Evolutionary conservation across 2,113 vertebrate species (phyloP), one percentile per base, ranked within the genome.

Genomic region (Sander lucioperca): DNA sequence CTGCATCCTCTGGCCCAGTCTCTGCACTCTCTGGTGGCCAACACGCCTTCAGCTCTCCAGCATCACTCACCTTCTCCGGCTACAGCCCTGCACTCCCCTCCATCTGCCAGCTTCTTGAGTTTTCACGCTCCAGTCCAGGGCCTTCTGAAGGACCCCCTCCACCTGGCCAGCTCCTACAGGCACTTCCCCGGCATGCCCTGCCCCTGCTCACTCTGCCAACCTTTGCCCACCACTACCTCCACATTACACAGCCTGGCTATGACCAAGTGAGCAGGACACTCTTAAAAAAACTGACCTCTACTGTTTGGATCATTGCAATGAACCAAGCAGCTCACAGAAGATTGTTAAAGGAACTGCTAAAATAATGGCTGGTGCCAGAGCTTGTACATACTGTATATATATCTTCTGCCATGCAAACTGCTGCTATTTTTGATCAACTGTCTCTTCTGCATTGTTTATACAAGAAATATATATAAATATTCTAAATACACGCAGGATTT

Each of bases 151-250:
- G 95, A 96, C 67, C 90, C 94, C 1, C 92, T 94, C 58, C 94
- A 95, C 66, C 90, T 96, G 72, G 75, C 85, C 70, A 36, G 91
- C 86, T 72, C 93, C 45, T 96, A 94, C 93, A 91, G 95, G 86
- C 95, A 95, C 92, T 95, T 95, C 74, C 94, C 95, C 0, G 96
- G 95, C 68, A 94, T 96, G 92, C 94, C 96, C 9, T 96, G 95
- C 65, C 95, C 94, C 3, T 96, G 96, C 79, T 80, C 95, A 2
- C 91, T 95, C 7, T 96, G 96, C 91, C 96, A 96, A 82, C 93
- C 95, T 66, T 63, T 95, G 58, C 90, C 95, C 23, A 88, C 82
- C 1, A 83, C 94, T 13, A 92, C 91, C 14, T 91, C 94, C 68
- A 94, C 93, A 18, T 79, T 96, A 65, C 94, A 95, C 82, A 90